Evolutionary conservation across 2,888 invertebrate species (phyloP), one percentile per base, ranked within the genome.

Genomic region (Andrena bicolor): DNA sequence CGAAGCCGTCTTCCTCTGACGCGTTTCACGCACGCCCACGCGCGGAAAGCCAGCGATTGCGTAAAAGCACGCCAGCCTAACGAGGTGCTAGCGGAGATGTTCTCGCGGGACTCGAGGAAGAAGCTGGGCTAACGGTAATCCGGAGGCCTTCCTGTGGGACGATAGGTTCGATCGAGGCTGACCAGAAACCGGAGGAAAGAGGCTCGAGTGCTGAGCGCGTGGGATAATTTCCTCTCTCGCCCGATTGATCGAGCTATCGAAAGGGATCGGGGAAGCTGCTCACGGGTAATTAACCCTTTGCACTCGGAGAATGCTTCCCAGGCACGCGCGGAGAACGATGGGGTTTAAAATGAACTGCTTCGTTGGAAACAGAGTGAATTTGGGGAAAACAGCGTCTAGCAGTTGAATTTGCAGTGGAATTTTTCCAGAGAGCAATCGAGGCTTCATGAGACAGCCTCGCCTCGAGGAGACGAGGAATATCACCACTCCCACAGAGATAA

Each of bases 1-100:
- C 81, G 72, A 51, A 53, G 13, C 35, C 10, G 53, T 20, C 61
- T 48, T 63, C 56, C 48, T 13, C 64, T 56, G 41, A 13, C 41
- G 41, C 23, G 23, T 64, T 35, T 51, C 56, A 41, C 51, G 49
- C 32, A 16, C 58, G 63, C 81, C 78, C 70, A 78, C 81, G 65
- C 77, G 58, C 66, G 20, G 77, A 61, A 77, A 77, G 77, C 66
- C 71, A 30, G 26, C 49, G 23, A 23, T 72, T 77, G 66, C 77
- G 66, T 66, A 77, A 77, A 77, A 23, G 35, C 16, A n/a, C 30
- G 65, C 10, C 23, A 13, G 10, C 10, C 56, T 51, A 20, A 23
- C 20, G 0, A 6, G 66, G 30, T 6, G n/a, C 69, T 28, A 28
- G 26, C 26, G 35, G n/a, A 26, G 56, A 58, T 20, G 58, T 58